A percentile compares a stretch with the other conserved stretches of the same genome.
phyloP scores from a whole-genome alignment of 2,113 vertebrate species.

The Hemicordylus capensis region DNA sequence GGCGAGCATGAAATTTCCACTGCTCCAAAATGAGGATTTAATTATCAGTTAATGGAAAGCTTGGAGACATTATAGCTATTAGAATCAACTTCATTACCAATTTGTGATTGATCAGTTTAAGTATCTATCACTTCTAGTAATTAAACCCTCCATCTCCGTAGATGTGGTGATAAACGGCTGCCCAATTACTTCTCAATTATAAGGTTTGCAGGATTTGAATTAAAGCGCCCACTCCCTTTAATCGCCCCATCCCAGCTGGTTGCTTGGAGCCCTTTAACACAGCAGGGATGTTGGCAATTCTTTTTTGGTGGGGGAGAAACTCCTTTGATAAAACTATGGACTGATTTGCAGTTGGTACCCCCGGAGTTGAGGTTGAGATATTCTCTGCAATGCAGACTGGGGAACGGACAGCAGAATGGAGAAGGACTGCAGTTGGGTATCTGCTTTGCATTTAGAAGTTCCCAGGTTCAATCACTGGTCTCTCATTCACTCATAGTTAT shows the following conservation, averaged over 20 bases:
- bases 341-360: too few species aligned
- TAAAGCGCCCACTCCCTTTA: not conserved
- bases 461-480: too few species aligned
- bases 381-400: not conserved
- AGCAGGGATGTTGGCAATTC: not conserved
- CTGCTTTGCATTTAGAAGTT: too few species aligned
- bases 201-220: constrained; percentile 5
- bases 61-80: not conserved
- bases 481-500: too few species aligned
- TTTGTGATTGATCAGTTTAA: constrained; percentile 13
- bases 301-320: not conserved
- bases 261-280: not conserved
- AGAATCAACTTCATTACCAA: constrained; percentile 5
- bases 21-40: not conserved
- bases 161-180: not conserved
- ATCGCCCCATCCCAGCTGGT: not conserved
- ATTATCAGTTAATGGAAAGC: constrained; percentile 6
- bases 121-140: constrained; percentile 12
- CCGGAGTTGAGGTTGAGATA: too few species aligned
- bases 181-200: not conserved
- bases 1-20: not conserved
- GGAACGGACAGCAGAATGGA: not conserved
- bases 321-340: not conserved
- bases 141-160: not conserved
- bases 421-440: too few species aligned